Conservation (phyloP, 2,888 invertebrate species). For the Conops quadrifasciatus region DNA sequence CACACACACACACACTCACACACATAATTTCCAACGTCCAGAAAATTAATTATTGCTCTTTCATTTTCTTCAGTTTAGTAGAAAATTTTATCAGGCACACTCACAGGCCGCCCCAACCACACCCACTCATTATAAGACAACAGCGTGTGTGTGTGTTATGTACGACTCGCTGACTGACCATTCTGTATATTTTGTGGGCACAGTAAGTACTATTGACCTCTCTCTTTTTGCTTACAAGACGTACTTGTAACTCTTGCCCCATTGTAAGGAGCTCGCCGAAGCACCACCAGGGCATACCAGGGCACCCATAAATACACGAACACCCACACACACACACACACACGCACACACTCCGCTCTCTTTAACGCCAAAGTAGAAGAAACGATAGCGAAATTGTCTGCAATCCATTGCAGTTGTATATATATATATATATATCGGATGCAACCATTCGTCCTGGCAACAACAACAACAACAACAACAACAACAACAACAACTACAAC, state of each 20-base stretch:
- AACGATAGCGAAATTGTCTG: too few species aligned
- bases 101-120: not conserved
- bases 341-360: too few species aligned
- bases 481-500: constrained; percentile 22
- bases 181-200: too few species aligned
- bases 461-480: constrained; percentile 30
- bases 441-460: too few species aligned
- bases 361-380: too few species aligned
- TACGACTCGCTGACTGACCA: too few species aligned
- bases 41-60: constrained; percentile 51
- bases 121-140: constrained; percentile 21
- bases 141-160: not conserved
- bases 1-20: not conserved
- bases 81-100: not conserved
- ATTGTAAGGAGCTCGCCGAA: not conserved
- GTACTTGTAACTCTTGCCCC: not conserved
- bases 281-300: too few species aligned
- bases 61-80: not conserved
- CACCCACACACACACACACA: not conserved
- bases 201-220: too few species aligned
- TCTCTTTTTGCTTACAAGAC: too few species aligned
- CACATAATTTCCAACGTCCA: constrained; percentile 11
- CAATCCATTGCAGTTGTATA: too few species aligned
- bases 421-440: too few species aligned
- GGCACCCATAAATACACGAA: too few species aligned